Percentiles rank a stretch among this genome's conserved stretches.
Conservation (phyloP, 2,113 vertebrate species). For the Hirundichthys speculiger region DNA sequence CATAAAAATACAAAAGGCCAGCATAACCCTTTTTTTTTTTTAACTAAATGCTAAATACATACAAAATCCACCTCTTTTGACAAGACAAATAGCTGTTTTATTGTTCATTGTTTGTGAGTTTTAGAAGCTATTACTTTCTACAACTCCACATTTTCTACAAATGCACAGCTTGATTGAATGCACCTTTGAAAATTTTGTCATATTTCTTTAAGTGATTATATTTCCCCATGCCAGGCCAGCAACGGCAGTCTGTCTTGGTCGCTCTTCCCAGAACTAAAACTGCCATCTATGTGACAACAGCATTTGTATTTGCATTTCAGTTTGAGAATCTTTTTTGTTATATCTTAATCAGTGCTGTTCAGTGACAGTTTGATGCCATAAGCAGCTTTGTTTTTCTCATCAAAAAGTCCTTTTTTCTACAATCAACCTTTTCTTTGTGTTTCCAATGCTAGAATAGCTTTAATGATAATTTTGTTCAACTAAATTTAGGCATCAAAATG, state of each 20-base stretch:
- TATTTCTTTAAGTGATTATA: slow-evolving; percentile 33
- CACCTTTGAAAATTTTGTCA: slow-evolving; percentile 24
- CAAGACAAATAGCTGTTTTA: slow-evolving; percentile 10
- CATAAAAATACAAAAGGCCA: not conserved
- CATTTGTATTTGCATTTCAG: slow-evolving; percentile 15
- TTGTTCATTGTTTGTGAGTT: slow-evolving; percentile 15
- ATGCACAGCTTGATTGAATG: slow-evolving; percentile 27
- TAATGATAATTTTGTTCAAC: slow-evolving; percentile 61
- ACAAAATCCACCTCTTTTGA: slow-evolving; percentile 13
- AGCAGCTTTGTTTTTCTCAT: slow-evolving; percentile 45
- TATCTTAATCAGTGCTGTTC: slow-evolving; percentile 49
- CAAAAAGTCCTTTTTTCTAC: slow-evolving; percentile 42
- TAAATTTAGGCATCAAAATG: slow-evolving; percentile 72
- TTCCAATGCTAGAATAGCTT: slow-evolving; percentile 45
- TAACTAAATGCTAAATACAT: slow-evolving; percentile 24
- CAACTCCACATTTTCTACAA: slow-evolving; percentile 20
- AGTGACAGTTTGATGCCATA: slow-evolving; percentile 71
- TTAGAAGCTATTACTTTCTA: slow-evolving; percentile 15
- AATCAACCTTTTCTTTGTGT: slow-evolving; percentile 50
- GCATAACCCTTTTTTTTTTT: not conserved
- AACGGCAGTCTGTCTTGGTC: slow-evolving; percentile 37
- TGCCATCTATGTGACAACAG: slow-evolving; percentile 61
- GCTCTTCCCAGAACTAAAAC: slow-evolving; percentile 34
- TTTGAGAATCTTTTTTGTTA: slow-evolving; percentile 41
- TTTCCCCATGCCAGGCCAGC: slow-evolving; percentile 49